Evolutionary conservation across 92 coral and sea anemone genomes (phyloP).

Genomic region (Epizoanthus fatuus): DNA sequence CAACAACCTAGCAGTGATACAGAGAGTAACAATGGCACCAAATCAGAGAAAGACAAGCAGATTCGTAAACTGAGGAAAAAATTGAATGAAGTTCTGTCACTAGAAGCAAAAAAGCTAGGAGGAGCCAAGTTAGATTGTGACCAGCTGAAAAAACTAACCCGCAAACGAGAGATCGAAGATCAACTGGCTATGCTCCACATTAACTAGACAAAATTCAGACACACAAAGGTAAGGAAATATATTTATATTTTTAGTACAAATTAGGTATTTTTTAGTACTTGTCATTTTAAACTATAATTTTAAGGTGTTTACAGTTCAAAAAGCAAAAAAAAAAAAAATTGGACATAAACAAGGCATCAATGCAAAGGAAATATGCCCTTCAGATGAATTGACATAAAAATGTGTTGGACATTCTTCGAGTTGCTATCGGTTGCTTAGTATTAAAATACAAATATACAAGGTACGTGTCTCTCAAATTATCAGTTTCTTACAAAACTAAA

Average conservation of each 20-base stretch:
- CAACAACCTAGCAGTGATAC: slow-evolving; percentile 16
- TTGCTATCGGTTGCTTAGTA: slow-evolving; percentile 28
- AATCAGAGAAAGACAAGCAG: slow-evolving; percentile 82
- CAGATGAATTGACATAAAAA: slow-evolving; percentile 28
- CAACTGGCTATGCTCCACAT: slow-evolving; percentile 73
- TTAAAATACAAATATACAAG: background rate
- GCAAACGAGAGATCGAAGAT: slow-evolving; percentile 83
- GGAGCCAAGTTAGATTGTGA: slow-evolving; percentile 90
- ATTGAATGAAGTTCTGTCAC: slow-evolving; percentile 72
- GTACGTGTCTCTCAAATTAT: background rate
- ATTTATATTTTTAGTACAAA: background rate
- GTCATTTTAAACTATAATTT: background rate
- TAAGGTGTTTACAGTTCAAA: background rate
- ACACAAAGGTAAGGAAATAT: slow-evolving; percentile 9
- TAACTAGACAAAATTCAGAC: slow-evolving; percentile 45
- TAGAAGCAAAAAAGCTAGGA: slow-evolving; percentile 69
- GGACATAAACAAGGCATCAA: background rate
- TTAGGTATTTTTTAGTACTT: background rate
- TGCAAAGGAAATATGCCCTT: slow-evolving; percentile 1
- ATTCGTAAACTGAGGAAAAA: slow-evolving; percentile 89
- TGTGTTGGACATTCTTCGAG: slow-evolving; percentile 22
- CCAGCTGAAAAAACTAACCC: slow-evolving; percentile 88
- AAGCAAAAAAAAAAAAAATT: background rate
- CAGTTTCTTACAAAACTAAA: background rate
- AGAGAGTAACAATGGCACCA: slow-evolving; percentile 7